phyloP scores from a whole-genome alignment of 2,113 vertebrate species.

The Plestiodon gilberti region DNA sequence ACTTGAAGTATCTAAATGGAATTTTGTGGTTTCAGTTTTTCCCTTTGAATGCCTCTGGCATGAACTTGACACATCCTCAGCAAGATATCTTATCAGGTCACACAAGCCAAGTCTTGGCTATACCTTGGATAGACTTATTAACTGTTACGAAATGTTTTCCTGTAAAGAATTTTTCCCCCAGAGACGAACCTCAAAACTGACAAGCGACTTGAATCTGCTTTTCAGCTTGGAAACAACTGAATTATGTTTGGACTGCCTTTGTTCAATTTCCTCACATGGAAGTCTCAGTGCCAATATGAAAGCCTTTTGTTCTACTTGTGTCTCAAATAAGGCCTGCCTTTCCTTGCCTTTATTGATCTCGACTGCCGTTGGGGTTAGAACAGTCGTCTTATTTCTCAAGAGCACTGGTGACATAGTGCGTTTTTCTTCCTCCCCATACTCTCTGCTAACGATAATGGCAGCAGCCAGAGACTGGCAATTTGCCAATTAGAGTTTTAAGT shows the following conservation, averaged over 20 bases:
- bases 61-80: not conserved
- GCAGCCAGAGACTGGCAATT: not conserved
- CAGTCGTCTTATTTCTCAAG: not conserved
- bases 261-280: not conserved
- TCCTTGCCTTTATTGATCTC: not conserved
- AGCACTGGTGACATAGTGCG: not conserved
- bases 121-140: not conserved
- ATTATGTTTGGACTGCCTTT: not conserved
- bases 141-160: not conserved
- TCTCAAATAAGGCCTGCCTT: not conserved
- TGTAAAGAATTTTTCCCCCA: not conserved
- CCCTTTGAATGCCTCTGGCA: not conserved
- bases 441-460: not conserved
- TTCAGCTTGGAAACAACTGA: not conserved
- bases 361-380: not conserved
- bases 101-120: not conserved
- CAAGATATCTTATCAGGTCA: not conserved
- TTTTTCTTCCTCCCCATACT: not conserved
- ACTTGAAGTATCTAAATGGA: not conserved
- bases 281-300: not conserved
- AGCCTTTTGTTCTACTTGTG: not conserved
- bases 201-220: not conserved
- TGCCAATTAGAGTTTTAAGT: not conserved
- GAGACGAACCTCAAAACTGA: not conserved
- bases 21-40: not conserved